Base-by-base conservation (phyloP, 2,797 vertebrate genomes). In the Leuciscus waleckii region DNA sequence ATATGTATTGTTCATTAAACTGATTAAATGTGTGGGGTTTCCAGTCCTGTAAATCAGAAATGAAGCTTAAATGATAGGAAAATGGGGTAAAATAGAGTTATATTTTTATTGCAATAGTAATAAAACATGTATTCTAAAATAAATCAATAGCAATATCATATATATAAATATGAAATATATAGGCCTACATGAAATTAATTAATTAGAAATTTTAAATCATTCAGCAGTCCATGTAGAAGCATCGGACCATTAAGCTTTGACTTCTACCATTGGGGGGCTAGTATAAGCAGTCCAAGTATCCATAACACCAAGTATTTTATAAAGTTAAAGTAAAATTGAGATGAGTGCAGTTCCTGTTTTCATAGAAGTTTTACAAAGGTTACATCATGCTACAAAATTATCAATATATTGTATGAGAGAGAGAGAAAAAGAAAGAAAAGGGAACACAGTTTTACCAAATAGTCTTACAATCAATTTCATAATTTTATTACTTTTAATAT, bases 41-140 rank as follows among this genome's bases (percentile, higher is more conserved):
- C 70, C 43, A 19, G n/a, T 73, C 41, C 7, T 73, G 70, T 73
- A 49, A 49, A 73, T 17, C 16, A 73, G 43, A 73, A 73, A 73
- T 26, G 1, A 71, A 71, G 43, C 39, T 46, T 41, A 71, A 71
- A n/a, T 41, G 11, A 68, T 35, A 35, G 32, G 2, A 14, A 69
- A 39, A n/a, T 41, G 21, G 37, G 21, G 4, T 23, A 23, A 13
- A 39, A 39, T 5, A 68, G 23, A 21, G 39, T 41, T 39, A n/a
- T 7, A 26, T 19, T 73, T 35, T 73, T 2, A 49, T n/a, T 26
- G 7, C 32, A 68, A 17, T 19, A 29, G 35, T 73, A 29, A 17
- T 19, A 19, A 29, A 29, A 29, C 14, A 17, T 69, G 68, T 29
- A 19, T 49, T 46, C 16, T 74, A 10, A 74, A 49, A 29, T 19